Conservation (phyloP, 2,888 invertebrate species). For the Limnephilus rhombicus region DNA sequence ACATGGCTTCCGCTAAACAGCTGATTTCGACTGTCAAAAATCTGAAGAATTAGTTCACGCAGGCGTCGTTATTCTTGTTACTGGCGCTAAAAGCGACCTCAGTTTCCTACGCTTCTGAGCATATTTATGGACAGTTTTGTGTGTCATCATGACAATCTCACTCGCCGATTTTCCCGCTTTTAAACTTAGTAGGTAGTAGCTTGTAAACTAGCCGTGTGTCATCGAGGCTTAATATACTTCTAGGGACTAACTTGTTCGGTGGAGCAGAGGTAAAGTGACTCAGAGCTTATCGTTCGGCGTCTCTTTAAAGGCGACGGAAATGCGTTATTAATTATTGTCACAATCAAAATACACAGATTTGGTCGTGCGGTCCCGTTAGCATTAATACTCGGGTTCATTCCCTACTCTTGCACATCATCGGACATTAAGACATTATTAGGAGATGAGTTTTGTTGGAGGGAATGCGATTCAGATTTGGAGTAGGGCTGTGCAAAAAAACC, state of each 20-base stretch:
- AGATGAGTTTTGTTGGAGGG: background rate
- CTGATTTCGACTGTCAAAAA: too few species aligned
- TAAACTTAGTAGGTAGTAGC: too few species aligned
- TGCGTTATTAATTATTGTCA: constrained; percentile 32
- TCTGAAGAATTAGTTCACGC: too few species aligned
- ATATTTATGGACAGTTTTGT: too few species aligned
- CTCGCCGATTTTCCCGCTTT: too few species aligned
- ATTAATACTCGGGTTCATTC: background rate
- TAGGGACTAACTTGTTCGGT: background rate
- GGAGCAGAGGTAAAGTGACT: background rate
- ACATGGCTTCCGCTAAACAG: too few species aligned
- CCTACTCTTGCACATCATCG: background rate
- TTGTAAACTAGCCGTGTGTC: too few species aligned
- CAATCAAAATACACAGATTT: constrained; percentile 17
- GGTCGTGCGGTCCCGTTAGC: background rate
- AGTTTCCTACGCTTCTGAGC: too few species aligned
- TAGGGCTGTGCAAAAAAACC: background rate
- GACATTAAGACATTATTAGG: background rate
- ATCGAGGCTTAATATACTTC: too few species aligned
- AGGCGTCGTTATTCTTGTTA: too few species aligned
- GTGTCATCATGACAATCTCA: too few species aligned
- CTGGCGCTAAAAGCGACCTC: too few species aligned
- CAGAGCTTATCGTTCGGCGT: background rate
- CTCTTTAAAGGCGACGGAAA: constrained; percentile 11
- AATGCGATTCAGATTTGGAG: background rate